Evolutionary conservation across 2,113 vertebrate genomes (phyloP).

Genomic region (Charina bottae): DNA sequence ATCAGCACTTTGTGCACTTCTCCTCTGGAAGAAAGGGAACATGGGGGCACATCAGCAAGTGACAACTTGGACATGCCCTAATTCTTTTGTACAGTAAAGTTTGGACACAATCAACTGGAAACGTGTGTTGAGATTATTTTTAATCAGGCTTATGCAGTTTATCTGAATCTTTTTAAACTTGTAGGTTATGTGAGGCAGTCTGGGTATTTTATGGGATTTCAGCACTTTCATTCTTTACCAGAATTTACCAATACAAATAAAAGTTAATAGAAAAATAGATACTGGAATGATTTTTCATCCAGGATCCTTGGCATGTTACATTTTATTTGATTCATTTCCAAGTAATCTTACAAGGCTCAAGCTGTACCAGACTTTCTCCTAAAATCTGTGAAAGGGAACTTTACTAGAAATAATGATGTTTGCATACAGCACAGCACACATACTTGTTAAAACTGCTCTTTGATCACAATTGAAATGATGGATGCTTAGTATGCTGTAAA

Average conservation of each 20-base stretch:
- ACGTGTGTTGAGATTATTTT: background rate
- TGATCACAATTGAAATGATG: background rate
- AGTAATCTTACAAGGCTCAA: background rate
- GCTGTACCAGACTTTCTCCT: background rate
- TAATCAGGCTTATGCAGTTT: conserved; percentile 44
- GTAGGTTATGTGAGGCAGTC: conserved; percentile 50
- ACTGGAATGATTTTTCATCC: conserved; percentile 15
- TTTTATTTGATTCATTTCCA: conserved; percentile 15
- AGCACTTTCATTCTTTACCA: conserved; percentile 59
- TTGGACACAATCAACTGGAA: conserved; percentile 9
- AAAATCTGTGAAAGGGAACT: background rate
- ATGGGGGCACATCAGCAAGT: background rate
- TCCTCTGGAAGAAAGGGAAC: background rate
- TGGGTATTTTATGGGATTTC: conserved; percentile 53
- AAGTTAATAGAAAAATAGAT: conserved; percentile 50
- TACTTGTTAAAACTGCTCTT: background rate
- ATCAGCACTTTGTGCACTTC: background rate
- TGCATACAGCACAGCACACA: background rate
- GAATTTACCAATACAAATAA: conserved; percentile 31
- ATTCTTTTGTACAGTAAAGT: background rate
- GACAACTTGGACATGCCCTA: background rate
- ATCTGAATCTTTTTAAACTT: conserved; percentile 54
- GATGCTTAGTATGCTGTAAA: background rate
- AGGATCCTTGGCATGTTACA: background rate
- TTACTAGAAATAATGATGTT: background rate